phyloP scores from a whole-genome alignment of 35 echinoderm and acorn worm species.

The Heliocidaris erythrogramma region DNA sequence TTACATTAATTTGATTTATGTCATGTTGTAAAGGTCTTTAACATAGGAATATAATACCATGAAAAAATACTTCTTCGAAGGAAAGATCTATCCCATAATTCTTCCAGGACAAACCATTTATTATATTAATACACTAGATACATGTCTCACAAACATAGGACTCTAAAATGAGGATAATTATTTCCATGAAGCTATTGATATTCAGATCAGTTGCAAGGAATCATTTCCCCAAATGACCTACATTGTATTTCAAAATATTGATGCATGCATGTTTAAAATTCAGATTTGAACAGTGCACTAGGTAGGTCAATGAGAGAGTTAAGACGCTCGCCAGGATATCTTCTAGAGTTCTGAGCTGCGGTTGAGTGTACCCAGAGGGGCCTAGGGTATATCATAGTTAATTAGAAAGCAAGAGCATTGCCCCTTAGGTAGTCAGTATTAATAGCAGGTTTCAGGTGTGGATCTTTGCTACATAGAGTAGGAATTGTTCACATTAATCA shows the following conservation, averaged over 20 bases:
- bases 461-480: not conserved
- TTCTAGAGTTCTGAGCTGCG: not conserved
- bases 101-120: not conserved
- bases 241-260: not conserved
- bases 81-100: not conserved
- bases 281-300: not conserved
- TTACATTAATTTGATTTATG: too few relatives aligned
- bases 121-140: not conserved
- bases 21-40: not conserved
- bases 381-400: not conserved
- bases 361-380: constrained; percentile 6
- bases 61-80: not conserved
- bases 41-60: not conserved
- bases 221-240: not conserved
- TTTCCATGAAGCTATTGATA: not conserved
- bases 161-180: not conserved
- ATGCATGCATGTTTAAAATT: not conserved
- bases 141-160: not conserved
- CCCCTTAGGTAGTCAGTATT: constrained; percentile 7
- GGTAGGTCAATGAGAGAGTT: not conserved
- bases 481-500: not conserved
- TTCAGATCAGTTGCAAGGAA: not conserved
- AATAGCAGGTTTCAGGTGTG: constrained; percentile 16
- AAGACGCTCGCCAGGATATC: not conserved
- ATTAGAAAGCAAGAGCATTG: constrained; percentile 2